These are phyloP conservation scores for Leucophenga varia DNA, from an alignment of 1,140 invertebrate species.

Conservation along the genomic window DNA sequence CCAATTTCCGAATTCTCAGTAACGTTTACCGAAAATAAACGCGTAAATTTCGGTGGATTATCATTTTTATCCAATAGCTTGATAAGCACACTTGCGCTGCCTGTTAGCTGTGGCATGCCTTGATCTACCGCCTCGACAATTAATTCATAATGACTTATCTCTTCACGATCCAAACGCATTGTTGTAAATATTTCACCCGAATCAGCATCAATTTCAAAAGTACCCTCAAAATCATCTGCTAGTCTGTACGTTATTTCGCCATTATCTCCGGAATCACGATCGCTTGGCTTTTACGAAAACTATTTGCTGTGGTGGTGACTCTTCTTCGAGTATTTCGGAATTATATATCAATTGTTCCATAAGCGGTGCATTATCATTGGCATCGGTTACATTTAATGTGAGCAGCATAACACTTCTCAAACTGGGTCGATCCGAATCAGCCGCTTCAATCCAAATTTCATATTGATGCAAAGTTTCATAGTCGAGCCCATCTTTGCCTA, in stretches of 20 bases:
- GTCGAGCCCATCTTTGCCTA: conserved; percentile 79
- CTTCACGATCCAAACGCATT: conserved; percentile 84
- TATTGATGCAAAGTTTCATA: conserved; percentile 83
- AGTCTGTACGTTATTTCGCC: conserved; percentile 80
- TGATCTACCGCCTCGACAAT: conserved; percentile 85
- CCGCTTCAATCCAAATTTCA: conserved; percentile 91
- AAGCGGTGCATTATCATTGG: conserved; percentile 87
- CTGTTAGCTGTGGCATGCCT: conserved; percentile 77
- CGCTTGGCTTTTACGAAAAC: conserved; percentile 77
- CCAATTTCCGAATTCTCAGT: conserved; percentile 93
- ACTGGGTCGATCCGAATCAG: conserved; percentile 79
- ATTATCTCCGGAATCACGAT: conserved; percentile 86
- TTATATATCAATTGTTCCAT: conserved; percentile 82
- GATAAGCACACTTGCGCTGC: conserved; percentile 81
- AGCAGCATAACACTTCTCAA: conserved; percentile 75
- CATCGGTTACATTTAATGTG: conserved; percentile 83
- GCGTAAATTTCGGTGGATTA: conserved; percentile 89
- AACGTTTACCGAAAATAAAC: conserved; percentile 90
- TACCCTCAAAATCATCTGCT: conserved; percentile 71
- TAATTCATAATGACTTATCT: conserved; percentile 78
- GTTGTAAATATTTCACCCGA: conserved; percentile 86
- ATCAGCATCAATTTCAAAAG: conserved; percentile 78
- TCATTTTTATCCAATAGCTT: conserved; percentile 92
- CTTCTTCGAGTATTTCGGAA: conserved; percentile 82
- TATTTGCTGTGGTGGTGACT: conserved; percentile 79